Conservation (phyloP, 1,140 invertebrate species). For the Teleogryllus occipitalis region DNA sequence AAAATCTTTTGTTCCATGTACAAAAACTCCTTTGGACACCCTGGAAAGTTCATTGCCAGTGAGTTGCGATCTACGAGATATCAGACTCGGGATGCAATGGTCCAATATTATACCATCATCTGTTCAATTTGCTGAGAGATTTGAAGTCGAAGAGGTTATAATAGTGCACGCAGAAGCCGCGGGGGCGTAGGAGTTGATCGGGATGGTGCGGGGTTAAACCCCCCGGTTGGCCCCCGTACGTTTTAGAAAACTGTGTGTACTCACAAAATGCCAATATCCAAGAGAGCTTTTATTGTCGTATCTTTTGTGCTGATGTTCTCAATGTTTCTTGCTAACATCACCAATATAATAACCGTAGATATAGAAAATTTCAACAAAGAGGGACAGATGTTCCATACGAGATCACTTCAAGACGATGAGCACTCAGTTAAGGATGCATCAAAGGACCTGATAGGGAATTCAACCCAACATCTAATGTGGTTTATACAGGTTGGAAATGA, state of each 20-base stretch:
- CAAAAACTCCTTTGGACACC: neutral
- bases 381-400: neutral
- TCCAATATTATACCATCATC: neutral
- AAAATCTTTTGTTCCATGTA: too few relatives aligned
- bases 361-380: neutral
- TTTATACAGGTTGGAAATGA: constrained; percentile 16
- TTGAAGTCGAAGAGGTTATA: too few relatives aligned
- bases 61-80: neutral
- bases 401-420: neutral
- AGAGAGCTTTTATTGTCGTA: constrained; percentile 12
- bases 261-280: constrained; percentile 18
- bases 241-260: neutral
- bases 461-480: constrained; percentile 16
- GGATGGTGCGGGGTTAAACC: too few relatives aligned
- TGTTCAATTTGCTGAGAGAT: too few relatives aligned
- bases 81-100: neutral
- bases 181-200: too few relatives aligned
- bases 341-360: constrained; percentile 12
- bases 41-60: neutral
- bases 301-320: constrained; percentile 15
- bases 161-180: too few relatives aligned
- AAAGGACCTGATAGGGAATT: constrained; percentile 4
- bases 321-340: constrained; percentile 17
- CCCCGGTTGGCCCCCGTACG: too few relatives aligned
- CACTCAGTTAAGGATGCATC: neutral